Evolutionary conservation across 2,888 invertebrate species (phyloP).

Genomic region (Drepanosiphum platanoidis): DNA sequence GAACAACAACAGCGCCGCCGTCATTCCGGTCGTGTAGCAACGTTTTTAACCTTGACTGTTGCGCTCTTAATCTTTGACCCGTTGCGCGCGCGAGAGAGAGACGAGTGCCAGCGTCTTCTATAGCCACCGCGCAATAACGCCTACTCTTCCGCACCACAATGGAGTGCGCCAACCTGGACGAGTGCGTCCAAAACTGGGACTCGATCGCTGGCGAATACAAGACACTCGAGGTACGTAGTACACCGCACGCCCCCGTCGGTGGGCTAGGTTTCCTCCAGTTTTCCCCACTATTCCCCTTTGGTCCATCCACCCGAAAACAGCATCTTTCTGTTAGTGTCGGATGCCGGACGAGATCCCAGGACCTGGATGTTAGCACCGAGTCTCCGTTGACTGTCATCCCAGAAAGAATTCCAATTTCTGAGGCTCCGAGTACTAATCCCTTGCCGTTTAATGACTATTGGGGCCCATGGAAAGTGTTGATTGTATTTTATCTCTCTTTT

Average conservation of each 20-base stretch:
- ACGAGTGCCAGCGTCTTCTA: not conserved
- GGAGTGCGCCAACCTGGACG: conserved; percentile 66
- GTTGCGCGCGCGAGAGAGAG: not conserved
- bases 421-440: too few relatives aligned
- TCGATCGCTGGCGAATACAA: conserved; percentile 82
- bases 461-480: too few relatives aligned
- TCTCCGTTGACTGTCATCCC: too few relatives aligned
- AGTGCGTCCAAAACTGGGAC: conserved; percentile 79
- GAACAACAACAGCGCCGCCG: not conserved
- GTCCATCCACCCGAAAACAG: too few relatives aligned
- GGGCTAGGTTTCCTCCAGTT: too few relatives aligned
- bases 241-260: conserved; percentile 62
- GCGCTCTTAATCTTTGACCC: conserved; percentile 46
- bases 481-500: too few relatives aligned
- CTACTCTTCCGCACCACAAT: conserved; percentile 58
- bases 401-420: too few relatives aligned
- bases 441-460: too few relatives aligned
- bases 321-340: too few relatives aligned
- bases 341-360: too few relatives aligned
- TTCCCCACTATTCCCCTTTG: too few relatives aligned
- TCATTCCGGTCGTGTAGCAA: not conserved
- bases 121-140: not conserved
- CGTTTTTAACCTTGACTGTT: conserved; percentile 54
- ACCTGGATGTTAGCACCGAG: too few relatives aligned
- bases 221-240: conserved; percentile 81